Evolutionary conservation across 2,888 invertebrate genomes (phyloP).

Genomic region (Catotricha subobsoleta): DNA sequence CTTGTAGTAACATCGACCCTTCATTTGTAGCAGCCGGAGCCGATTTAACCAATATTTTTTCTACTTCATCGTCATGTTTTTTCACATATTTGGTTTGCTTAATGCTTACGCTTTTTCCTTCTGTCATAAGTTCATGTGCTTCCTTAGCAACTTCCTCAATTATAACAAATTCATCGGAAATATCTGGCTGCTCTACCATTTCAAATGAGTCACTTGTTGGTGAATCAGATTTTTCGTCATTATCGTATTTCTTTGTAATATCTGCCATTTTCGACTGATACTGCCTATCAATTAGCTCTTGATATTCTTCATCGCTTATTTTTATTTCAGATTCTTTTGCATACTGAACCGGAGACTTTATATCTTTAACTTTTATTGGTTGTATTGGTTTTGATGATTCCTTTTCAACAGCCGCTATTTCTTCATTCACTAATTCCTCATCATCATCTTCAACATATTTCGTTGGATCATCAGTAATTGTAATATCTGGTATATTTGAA

Average conservation of each 20-base stretch:
- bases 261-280: conserved; percentile 39
- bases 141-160: conserved; percentile 78
- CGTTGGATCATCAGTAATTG: conserved; percentile 26
- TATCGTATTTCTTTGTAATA: conserved; percentile 41
- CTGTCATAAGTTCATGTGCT: conserved; percentile 63
- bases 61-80: conserved; percentile 50
- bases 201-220: conserved; percentile 74
- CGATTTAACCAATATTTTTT: conserved; percentile 44
- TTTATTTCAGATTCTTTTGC: conserved; percentile 16
- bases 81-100: conserved; percentile 34
- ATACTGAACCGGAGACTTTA: conserved; percentile 20
- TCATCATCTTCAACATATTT: conserved; percentile 16
- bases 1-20: conserved; percentile 37
- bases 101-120: conserved; percentile 65
- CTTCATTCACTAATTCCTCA: conserved; percentile 12
- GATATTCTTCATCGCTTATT: conserved; percentile 26
- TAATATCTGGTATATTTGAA: conserved; percentile 27
- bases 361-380: conserved; percentile 25
- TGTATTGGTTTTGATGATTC: conserved; percentile 11
- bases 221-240: conserved; percentile 46
- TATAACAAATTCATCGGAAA: conserved; percentile 74
- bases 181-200: conserved; percentile 69
- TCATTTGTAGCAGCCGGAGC: conserved; percentile 44
- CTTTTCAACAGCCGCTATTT: conserved; percentile 21
- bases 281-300: conserved; percentile 27